Evolutionary conservation across 2,797 vertebrate genomes (phyloP), one percentile per base, ranked within the genome.

Genomic region (Rhabdomys pumilio): DNA sequence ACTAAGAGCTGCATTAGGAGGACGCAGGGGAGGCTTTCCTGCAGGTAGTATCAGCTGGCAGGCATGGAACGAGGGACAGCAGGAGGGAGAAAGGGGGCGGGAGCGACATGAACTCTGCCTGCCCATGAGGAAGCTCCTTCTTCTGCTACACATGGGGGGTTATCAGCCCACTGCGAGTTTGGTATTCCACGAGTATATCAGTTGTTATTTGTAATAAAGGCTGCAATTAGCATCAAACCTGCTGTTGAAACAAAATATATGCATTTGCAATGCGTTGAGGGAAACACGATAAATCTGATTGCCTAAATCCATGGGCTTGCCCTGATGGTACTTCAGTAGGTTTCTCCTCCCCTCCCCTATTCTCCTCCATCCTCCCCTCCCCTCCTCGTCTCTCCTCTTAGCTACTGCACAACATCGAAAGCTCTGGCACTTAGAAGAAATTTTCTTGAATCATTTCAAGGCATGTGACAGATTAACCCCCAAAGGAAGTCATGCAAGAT

Each of bases 361-460:
- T 31, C 12, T 34, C 11, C 3, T 2, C 65, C 11, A 13, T 17
- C 31, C 31, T 4, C 31, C 6, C 12, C 12, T 26, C 12, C 12
- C 12, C 4, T 13, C 29, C 63, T 26, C 65, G 7, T 14, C 65
- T 13, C 65, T 67, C 65, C 13, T 67, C 65, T 67, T 41, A 86
- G 57, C 53, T 91, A 19, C 7, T 57, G 11, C 24, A 83, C 22
- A 80, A 2, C 13, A n/a, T 96, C 67, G 73, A 95, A 96, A 90
- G 81, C 77, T 79, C 92, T 59, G 63, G 24, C 47, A 65, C 10
- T 83, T 57, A 69, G 34, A 67, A 88, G 77, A 91, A 87, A 77
- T 55, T 89, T 87, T 63, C 53, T 41, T 77, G 41, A 73, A 86
- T 92, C 41, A 76, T 88, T 80, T 92, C n/a, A 87, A 95, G 59